Evolutionary conservation across 2,797 vertebrate species (phyloP), one percentile per base, ranked within the genome.

Genomic region (Clarias pachynema): DNA sequence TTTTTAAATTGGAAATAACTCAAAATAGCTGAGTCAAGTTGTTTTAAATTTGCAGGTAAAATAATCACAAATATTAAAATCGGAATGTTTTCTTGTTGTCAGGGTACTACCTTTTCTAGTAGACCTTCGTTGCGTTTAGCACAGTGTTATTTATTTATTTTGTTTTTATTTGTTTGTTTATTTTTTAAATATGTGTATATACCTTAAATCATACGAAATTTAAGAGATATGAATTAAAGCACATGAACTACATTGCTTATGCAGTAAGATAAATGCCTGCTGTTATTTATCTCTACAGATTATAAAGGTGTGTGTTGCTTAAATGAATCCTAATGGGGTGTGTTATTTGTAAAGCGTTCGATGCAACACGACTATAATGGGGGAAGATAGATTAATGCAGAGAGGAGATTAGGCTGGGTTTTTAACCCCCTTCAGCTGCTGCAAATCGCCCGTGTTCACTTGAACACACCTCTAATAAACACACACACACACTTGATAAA

Each of bases 351-450:
- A 88, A 88, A 93, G 93, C 82, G 88, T 86, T 91, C 82, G 60
- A 91, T 91, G 92, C 92, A 90, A 94, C 95, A 94, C 95, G 90
- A 90, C 92, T 87, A 86, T 92, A 93, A 95, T 96, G 94, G 96
- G 93, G 89, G 90, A 90, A 75, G 91, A 93, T 93, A 92, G 92
- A 85, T 87, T 87, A 79, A 91, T 90, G 88, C 91, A 94, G 93
- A 92, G 92, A 94, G 94, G 94, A 93, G 91, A 95, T 89, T 69
- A 82, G 73, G 69, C 74, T 65, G 44, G 34, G 34, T 1, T 49
- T 75, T 53, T n/a, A 22, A 26, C 70, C 59, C 72, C 77, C 82
- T 74, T 81, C 90, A 85, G 87, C 86, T 94, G 95, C 92, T 95
- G 95, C 94, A 94, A 93, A 95, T 90, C 86, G 92, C 87, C 86